Conservation (phyloP, 2,113 vertebrate genomes). For the Fulmarus glacialis region DNA sequence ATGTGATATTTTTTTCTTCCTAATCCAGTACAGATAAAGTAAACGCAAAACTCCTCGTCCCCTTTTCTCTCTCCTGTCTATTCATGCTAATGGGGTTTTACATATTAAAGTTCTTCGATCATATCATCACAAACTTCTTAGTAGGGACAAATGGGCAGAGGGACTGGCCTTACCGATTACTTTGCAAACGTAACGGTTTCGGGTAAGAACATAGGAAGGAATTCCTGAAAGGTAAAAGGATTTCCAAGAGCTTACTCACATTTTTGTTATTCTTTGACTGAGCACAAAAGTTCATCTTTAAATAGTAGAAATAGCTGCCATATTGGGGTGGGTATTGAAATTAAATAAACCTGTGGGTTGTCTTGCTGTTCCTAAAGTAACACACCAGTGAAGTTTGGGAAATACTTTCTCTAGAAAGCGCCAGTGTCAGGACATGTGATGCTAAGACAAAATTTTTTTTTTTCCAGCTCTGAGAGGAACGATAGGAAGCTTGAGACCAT, state of each 20-base stretch:
- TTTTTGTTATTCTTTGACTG: conserved; percentile 75
- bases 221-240: conserved; percentile 83
- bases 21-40: conserved; percentile 19
- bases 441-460: conserved; percentile 43
- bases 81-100: conserved; percentile 72
- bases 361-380: conserved; percentile 94
- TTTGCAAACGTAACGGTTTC: not conserved
- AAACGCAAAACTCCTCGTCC: conserved; percentile 48
- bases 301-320: conserved; percentile 79
- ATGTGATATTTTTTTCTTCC: not conserved
- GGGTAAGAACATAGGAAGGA: conserved; percentile 62
- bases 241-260: conserved; percentile 65
- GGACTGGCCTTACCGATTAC: conserved; percentile 47
- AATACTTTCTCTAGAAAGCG: conserved; percentile 62
- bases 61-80: conserved; percentile 77
- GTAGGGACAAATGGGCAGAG: conserved; percentile 74
- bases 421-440: conserved; percentile 64
- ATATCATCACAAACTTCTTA: conserved; percentile 19
- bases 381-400: conserved; percentile 84
- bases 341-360: conserved; percentile 83
- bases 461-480: conserved; percentile 66
- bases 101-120: not conserved
- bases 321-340: conserved; percentile 76
- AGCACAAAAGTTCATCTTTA: conserved; percentile 84
- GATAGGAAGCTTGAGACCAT: conserved; percentile 72